Conservation (phyloP, 2,888 invertebrate species). For the Cyclophora albipunctata region DNA sequence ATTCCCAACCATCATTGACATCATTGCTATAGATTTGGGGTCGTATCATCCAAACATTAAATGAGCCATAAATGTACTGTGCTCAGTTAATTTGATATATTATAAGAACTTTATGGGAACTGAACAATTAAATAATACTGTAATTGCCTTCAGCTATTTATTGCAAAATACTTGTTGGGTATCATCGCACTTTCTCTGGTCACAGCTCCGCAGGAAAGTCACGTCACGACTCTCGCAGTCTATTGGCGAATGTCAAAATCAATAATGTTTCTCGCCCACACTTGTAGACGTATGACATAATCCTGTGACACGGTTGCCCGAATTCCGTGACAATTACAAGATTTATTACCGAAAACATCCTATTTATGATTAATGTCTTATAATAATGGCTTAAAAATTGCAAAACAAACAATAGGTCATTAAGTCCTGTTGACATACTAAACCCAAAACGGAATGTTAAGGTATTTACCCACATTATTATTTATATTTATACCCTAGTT, state of each 20-base stretch:
- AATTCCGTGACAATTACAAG: conserved; percentile 7
- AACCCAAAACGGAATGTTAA: too few species aligned
- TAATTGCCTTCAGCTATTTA: conserved; percentile 25
- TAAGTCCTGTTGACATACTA: too few species aligned
- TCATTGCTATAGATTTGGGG: too few species aligned
- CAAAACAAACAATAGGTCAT: too few species aligned
- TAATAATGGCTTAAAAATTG: not conserved
- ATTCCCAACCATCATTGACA: too few species aligned
- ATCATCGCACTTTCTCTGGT: conserved; percentile 39
- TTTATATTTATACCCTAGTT: too few species aligned
- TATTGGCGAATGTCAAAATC: conserved; percentile 42
- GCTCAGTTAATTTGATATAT: too few species aligned
- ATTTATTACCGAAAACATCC: conserved; percentile 2
- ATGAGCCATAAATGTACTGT: too few species aligned
- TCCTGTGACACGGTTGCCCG: conserved; percentile 19
- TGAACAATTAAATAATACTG: conserved; percentile 8
- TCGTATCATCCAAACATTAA: too few species aligned
- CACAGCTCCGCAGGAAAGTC: conserved; percentile 24
- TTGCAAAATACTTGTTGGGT: conserved; percentile 31
- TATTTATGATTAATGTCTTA: conserved; percentile 2
- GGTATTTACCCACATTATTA: too few species aligned
- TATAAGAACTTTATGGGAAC: too few species aligned
- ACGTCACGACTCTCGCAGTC: conserved; percentile 24
- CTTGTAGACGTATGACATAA: conserved; percentile 29
- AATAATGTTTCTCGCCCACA: conserved; percentile 36